Percentiles rank a stretch among this genome's conserved stretches.
These are phyloP conservation scores for Orgyia antiqua DNA, from an alignment of 2,888 invertebrate genomes.

Conservation along the genomic window DNA sequence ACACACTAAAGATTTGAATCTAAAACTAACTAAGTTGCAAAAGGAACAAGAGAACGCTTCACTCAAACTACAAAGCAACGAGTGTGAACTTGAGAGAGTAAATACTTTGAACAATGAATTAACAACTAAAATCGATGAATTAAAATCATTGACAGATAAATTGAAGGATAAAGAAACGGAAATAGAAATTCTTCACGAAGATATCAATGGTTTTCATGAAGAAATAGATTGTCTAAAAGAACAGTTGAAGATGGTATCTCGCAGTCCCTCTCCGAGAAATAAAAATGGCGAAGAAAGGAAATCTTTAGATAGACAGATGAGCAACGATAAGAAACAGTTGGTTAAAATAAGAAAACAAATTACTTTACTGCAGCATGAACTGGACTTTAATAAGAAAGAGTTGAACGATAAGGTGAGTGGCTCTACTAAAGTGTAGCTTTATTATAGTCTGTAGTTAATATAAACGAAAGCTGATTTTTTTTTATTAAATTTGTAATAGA, in stretches of 20 bases:
- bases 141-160: slow-evolving; percentile 58
- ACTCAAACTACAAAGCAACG: slow-evolving; percentile 56
- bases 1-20: slow-evolving; percentile 54
- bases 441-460: too few species aligned
- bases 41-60: slow-evolving; percentile 68
- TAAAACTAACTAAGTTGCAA: slow-evolving; percentile 58
- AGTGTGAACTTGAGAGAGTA: slow-evolving; percentile 54
- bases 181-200: slow-evolving; percentile 73
- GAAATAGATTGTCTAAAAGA: slow-evolving; percentile 68
- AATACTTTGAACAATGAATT: slow-evolving; percentile 59
- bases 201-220: slow-evolving; percentile 68
- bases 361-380: slow-evolving; percentile 60
- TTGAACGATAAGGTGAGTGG: slow-evolving; percentile 63
- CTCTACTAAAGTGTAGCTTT: too few species aligned
- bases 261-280: slow-evolving; percentile 78
- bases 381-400: slow-evolving; percentile 69
- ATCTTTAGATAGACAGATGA: slow-evolving; percentile 65
- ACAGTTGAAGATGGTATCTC: slow-evolving; percentile 63
- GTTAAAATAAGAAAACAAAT: slow-evolving; percentile 70
- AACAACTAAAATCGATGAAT: slow-evolving; percentile 56
- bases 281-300: slow-evolving; percentile 74
- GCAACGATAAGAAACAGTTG: slow-evolving; percentile 78
- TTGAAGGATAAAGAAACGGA: slow-evolving; percentile 74
- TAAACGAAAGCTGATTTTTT: too few species aligned
- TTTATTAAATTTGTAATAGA: too few species aligned